Percentiles rank a stretch among this genome's conserved stretches.
Conservation (phyloP, 2,888 invertebrate genomes). For the Macroteleia sp. region DNA sequence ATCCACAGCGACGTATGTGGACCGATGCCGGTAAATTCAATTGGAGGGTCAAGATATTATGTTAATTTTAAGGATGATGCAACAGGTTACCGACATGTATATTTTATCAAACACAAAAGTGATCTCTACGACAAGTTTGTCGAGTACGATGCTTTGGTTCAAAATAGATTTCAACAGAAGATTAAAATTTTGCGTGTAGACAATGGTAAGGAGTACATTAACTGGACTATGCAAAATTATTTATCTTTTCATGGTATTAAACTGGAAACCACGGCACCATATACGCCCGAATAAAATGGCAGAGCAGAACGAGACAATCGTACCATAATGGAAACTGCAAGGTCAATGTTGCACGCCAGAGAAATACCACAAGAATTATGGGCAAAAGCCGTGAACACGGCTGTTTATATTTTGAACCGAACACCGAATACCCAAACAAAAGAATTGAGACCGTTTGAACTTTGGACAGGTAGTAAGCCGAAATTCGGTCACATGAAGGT, state of each 20-base stretch:
- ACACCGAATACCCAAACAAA: not conserved
- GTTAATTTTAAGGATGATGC: conserved; percentile 16
- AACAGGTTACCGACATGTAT: conserved; percentile 49
- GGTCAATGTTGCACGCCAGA: conserved; percentile 57
- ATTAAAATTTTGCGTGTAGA: conserved; percentile 58
- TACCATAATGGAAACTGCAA: conserved; percentile 55
- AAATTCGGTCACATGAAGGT: not conserved
- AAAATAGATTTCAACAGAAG: conserved; percentile 28
- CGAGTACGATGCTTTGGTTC: conserved; percentile 32
- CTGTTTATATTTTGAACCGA: conserved; percentile 12
- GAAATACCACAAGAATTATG: conserved; percentile 28
- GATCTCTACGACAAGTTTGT: conserved; percentile 42
- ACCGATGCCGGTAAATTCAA: conserved; percentile 44
- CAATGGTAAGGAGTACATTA: conserved; percentile 47
- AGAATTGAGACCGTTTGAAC: not conserved
- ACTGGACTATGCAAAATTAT: conserved; percentile 1
- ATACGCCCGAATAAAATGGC: conserved; percentile 62
- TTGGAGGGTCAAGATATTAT: conserved; percentile 57
- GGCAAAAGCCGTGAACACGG: conserved; percentile 41
- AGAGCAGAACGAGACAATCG: conserved; percentile 56
- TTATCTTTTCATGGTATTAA: not conserved
- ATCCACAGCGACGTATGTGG: conserved; percentile 52
- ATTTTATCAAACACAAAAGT: conserved; percentile 54
- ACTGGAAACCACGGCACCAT: conserved; percentile 40
- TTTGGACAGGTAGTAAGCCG: not conserved